Base-by-base conservation (phyloP, 2,113 vertebrate genomes). In the Plecotus auritus region DNA sequence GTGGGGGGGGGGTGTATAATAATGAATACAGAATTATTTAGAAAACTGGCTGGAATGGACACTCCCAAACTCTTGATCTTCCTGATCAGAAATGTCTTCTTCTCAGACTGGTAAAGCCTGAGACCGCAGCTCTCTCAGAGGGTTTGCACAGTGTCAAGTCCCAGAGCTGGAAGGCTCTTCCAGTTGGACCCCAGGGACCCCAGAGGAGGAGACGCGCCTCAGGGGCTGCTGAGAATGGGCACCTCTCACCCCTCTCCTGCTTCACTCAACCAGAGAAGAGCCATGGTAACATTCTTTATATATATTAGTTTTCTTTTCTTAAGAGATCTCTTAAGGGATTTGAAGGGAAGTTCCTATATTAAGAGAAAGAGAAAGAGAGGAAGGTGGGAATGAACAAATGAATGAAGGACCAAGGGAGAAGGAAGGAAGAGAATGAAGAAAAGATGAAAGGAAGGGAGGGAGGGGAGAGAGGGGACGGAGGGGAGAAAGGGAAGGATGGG, bases 1-100 rank as follows among this genome's bases (percentile, higher is more conserved):
- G 32, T 56, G 54, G n/a, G n/a, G n/a, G n/a, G n/a, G n/a, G n/a
- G n/a, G n/a, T 5, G 54, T 32, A 49, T 51, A 84, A 72, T 56
- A 85, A 80, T 30, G 22, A 86, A 83, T 67, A 86, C 14, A 45
- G 17, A 37, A 74, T 66, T 64, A 26, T 37, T 76, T 93, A 42
- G n/a, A 74, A 94, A 96, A 66, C 9, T 45, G 37, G 8, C 42
- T 93, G 32, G 14, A 72, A 88, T 51, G 45, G 26, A 35, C 78
- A 78, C 45, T 86, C 73, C 35, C 64, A 92, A 90, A 83, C 16
- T 96, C 77, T 85, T 85, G 49, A 20, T 92, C 59, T n/a, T 87
- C 26, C 32, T 91, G 45, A 30, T 32, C 18, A 77, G 9, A 83
- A 91, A 94, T 28, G 2, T 8, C 28, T 37, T 88, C 42, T 87